Evolutionary conservation across 2,797 vertebrate genomes (phyloP), one percentile per base, ranked within the genome.

Genomic region (Gouania willdenowi): DNA sequence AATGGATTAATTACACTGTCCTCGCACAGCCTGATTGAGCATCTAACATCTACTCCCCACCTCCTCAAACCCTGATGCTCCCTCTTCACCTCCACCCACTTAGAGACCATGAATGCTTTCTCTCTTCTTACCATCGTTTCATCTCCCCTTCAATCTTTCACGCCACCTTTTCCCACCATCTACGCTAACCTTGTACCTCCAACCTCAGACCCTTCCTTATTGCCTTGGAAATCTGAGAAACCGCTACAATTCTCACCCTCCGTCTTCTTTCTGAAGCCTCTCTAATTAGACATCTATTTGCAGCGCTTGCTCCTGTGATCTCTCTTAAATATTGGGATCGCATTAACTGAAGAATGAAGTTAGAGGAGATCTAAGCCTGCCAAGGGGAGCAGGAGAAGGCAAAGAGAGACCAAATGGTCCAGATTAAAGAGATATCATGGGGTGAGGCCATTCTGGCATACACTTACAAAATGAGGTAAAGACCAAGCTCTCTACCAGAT

Each of bases 1-100:
- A 83, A 80, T 85, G 82, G 86, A 90, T 90, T 87, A 87, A 88
- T 90, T 84, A 85, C 80, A 82, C 71, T 76, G 76, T 83, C 79
- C 75, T 76, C 76, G 73, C 73, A 56, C 71, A 17, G 71, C 72
- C 78, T 86, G 82, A 83, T 85, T 79, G 83, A 89, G 81, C 74
- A 80, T 85, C 81, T 77, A 80, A 78, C 74, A 70, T 63, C 70
- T 31, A 67, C 77, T 37, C 65, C 68, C 79, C 70, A 69, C 69
- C 55, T 66, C 39, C 56, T 48, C 55, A 66, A 57, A 75, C 69
- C 50, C 53, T 26, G 3, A 5, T 26, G 39, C 56, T 51, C 66
- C 65, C 36, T 17, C 34, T 43, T 67, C 66, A 64, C 69, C 67
- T 69, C 66, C 73, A 52, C 71, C 71, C 72, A 72, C 67, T 72